These are phyloP conservation scores for Acronicta psi DNA, from an alignment of 2,888 invertebrate genomes.

Conservation along the genomic window DNA sequence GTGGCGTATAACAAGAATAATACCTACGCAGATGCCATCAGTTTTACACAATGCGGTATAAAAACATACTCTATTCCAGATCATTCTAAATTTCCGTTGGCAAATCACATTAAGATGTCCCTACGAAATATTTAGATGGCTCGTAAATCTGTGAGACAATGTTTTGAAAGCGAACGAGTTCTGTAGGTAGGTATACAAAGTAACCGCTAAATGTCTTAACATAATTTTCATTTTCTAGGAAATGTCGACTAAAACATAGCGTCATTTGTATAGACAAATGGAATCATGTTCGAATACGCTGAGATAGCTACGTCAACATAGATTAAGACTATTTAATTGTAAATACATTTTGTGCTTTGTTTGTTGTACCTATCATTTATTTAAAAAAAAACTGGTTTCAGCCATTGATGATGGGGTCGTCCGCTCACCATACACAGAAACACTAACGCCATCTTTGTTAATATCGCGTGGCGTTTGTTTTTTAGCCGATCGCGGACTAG, in stretches of 20 bases:
- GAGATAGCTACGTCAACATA: conserved; percentile 34
- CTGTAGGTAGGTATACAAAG: conserved; percentile 55
- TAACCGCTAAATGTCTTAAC: conserved; percentile 62
- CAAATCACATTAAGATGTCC: conserved; percentile 38
- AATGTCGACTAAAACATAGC: conserved; percentile 55
- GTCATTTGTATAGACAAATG: conserved; percentile 69
- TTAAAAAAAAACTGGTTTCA: no score
- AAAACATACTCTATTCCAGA: conserved; percentile 9
- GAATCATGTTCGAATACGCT: conserved; percentile 61
- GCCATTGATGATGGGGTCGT: no score
- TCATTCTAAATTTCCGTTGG: conserved; percentile 16
- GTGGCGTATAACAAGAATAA: conserved; percentile 19
- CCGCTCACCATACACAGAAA: no score
- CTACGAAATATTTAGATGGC: conserved; percentile 55
- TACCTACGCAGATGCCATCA: conserved; percentile 9
- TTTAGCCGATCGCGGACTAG: no score
- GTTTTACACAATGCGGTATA: conserved; percentile 14
- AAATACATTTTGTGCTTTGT: conserved; percentile 21
- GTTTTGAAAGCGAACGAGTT: conserved; percentile 53
- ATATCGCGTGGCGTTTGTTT: no score
- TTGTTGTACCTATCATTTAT: no score
- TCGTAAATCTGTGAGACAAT: conserved; percentile 63
- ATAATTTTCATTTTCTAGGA: conserved; percentile 67
- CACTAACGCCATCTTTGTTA: no score
- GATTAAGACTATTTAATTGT: conserved; percentile 42